A percentile compares a stretch with the other conserved stretches of the same genome.
Evolutionary conservation across 2,113 vertebrate species (phyloP).

Genomic region (Montifringilla adamsi): DNA sequence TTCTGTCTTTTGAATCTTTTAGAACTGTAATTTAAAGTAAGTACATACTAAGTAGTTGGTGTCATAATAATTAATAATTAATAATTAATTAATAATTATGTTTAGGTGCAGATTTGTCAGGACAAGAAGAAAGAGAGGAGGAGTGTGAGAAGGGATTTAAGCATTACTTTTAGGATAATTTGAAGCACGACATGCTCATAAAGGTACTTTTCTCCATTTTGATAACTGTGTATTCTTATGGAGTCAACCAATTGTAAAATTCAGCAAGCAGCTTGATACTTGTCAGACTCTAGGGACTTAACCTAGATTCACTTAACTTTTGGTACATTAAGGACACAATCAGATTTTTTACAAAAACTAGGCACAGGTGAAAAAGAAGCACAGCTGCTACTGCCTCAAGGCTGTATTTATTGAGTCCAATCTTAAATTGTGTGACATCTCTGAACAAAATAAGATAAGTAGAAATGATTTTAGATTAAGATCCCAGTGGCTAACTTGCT

Average conservation of each 20-base stretch:
- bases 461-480: constrained; percentile 34
- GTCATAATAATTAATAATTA: no score
- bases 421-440: background rate
- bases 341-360: background rate
- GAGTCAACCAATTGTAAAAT: background rate
- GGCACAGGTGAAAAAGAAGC: background rate
- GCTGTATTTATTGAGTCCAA: background rate
- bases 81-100: background rate
- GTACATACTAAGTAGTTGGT: background rate
- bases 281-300: background rate
- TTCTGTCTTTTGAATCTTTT: background rate
- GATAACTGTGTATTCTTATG: background rate
- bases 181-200: background rate
- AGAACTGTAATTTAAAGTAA: background rate
- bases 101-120: background rate
- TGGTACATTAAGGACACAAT: background rate
- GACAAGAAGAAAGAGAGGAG: background rate
- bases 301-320: background rate
- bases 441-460: constrained; percentile 6
- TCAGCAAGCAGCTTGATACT: background rate
- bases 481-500: background rate
- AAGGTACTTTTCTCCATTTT: background rate
- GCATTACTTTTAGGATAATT: background rate
- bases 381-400: background rate
- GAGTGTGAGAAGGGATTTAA: background rate